Evolutionary conservation across 53 echinoderm and acorn worm species (phyloP).

Genomic region (Actinopyga echinites): DNA sequence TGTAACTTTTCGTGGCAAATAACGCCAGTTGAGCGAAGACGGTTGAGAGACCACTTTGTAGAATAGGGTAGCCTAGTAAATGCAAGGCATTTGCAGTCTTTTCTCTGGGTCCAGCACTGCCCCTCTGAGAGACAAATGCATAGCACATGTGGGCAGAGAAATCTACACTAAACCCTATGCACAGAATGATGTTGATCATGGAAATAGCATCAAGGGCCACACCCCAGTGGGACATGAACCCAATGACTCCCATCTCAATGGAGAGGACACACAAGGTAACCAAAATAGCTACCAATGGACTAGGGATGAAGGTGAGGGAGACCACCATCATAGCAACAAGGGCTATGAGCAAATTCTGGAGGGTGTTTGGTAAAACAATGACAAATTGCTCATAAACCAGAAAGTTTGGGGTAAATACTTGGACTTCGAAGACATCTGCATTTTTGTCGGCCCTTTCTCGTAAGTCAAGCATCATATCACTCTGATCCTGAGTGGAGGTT

Average conservation of each 20-base stretch:
- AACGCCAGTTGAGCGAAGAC: constrained; percentile 51
- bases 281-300: constrained; percentile 66
- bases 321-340: constrained; percentile 75
- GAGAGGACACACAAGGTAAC: constrained; percentile 72
- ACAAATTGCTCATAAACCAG: constrained; percentile 69
- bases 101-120: background rate
- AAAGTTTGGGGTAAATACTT: constrained; percentile 57
- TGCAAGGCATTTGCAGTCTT: constrained; percentile 1
- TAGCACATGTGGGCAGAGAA: constrained; percentile 78
- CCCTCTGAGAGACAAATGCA: background rate
- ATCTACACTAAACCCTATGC: constrained; percentile 80
- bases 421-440: constrained; percentile 28
- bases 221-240: constrained; percentile 63
- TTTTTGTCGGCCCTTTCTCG: constrained; percentile 35
- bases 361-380: constrained; percentile 66
- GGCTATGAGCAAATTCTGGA: constrained; percentile 72
- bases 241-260: constrained; percentile 65
- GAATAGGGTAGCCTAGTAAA: constrained; percentile 60
- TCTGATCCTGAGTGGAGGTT: constrained; percentile 55
- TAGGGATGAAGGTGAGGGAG: constrained; percentile 75
- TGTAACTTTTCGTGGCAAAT: constrained; percentile 48
- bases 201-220: constrained; percentile 65
- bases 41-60: constrained; percentile 69
- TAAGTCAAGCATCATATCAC: constrained; percentile 55
- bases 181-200: constrained; percentile 76